These are phyloP conservation scores for Vidua chalybeata DNA, from an alignment of 2,113 vertebrate species.

Conservation along the genomic window DNA sequence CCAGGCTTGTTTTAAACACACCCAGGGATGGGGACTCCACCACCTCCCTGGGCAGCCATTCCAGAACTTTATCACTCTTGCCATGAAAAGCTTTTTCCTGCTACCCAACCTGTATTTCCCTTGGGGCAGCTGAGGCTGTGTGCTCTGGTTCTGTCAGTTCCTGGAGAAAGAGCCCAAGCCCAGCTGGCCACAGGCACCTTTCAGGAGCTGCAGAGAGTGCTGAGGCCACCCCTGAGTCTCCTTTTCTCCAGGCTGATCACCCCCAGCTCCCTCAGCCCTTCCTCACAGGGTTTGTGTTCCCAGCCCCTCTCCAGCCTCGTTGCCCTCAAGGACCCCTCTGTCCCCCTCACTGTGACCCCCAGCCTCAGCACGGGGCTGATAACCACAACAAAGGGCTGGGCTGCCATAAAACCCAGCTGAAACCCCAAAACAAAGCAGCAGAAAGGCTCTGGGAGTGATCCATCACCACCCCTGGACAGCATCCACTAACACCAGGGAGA, in stretches of 20 bases:
- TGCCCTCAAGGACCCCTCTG: neutral
- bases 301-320: no score
- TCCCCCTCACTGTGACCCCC: neutral
- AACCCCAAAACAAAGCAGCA: neutral
- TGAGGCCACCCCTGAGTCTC: neutral
- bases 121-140: neutral
- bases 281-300: neutral
- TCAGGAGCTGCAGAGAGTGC: no score
- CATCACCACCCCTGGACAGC: neutral
- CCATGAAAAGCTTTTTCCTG: neutral
- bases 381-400: neutral
- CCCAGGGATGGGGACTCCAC: neutral
- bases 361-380: neutral
- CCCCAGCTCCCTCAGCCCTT: neutral
- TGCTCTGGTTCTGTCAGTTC: no score
- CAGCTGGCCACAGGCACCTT: no score
- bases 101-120: neutral
- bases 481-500: neutral
- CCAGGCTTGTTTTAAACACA: neutral
- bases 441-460: neutral
- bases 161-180: neutral
- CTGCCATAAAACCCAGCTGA: neutral
- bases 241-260: neutral
- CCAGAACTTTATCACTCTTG: neutral
- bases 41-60: neutral